Evolutionary conservation across 2,888 invertebrate genomes (phyloP).

Genomic region (Cryptocheilus praepositus): DNA sequence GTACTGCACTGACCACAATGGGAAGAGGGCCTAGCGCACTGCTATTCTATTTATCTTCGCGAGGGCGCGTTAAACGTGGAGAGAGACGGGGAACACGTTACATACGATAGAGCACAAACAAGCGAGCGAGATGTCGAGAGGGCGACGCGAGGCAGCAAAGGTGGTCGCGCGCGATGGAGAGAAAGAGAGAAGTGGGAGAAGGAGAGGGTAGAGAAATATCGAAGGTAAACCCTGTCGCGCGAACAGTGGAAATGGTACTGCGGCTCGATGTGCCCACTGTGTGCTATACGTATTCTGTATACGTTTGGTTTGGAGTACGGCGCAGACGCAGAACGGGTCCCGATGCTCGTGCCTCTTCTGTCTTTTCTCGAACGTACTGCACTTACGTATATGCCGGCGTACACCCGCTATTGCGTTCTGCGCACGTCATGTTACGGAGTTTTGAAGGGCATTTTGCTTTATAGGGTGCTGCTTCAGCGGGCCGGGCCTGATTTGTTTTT

Average conservation of each 20-base stretch:
- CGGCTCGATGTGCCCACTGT: conserved; percentile 50
- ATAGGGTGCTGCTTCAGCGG: too few relatives aligned
- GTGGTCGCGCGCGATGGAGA: not conserved
- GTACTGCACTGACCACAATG: too few relatives aligned
- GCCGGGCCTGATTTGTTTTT: too few relatives aligned
- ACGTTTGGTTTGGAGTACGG: conserved; percentile 21
- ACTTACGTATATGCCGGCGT: too few relatives aligned
- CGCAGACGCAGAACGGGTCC: conserved; percentile 46
- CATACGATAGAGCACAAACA: not conserved
- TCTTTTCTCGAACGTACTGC: conserved; percentile 7
- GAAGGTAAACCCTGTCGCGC: conserved; percentile 29
- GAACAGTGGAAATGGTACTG: conserved; percentile 64
- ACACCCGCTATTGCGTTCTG: too few relatives aligned
- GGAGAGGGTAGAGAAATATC: conserved; percentile 8
- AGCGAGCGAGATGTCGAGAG: conserved; percentile 13
- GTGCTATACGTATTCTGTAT: conserved; percentile 16
- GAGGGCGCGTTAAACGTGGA: conserved; percentile 3
- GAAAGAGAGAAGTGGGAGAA: not conserved
- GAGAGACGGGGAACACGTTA: not conserved
- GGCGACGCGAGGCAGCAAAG: not conserved
- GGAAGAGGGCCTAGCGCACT: too few relatives aligned
- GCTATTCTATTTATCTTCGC: conserved; percentile 4
- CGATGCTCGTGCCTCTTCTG: too few relatives aligned
- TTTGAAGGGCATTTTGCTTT: too few relatives aligned
- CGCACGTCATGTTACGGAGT: too few relatives aligned